Evolutionary conservation across 2,797 vertebrate species (phyloP).

Genomic region (Tapera naevia): DNA sequence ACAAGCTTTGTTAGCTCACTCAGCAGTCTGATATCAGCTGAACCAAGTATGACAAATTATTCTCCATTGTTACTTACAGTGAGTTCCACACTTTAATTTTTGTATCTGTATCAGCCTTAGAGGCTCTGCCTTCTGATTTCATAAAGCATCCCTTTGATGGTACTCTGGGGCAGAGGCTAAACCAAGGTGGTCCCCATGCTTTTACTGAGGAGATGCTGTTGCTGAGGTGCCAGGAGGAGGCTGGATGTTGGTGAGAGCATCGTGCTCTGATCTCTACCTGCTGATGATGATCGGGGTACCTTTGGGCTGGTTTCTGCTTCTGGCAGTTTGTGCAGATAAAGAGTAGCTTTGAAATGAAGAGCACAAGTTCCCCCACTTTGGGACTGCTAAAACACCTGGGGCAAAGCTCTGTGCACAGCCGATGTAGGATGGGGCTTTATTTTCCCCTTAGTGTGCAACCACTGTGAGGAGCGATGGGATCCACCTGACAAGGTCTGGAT

Average conservation of each 20-base stretch:
- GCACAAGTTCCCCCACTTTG: fast-evolving
- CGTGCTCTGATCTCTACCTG: not conserved
- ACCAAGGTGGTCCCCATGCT: not conserved
- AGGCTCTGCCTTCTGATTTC: not conserved
- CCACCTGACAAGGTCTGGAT: fast-evolving
- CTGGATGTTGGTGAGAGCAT: not conserved
- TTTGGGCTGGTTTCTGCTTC: not conserved
- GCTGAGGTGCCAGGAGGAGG: not conserved
- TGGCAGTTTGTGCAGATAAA: not conserved
- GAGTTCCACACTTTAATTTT: not conserved
- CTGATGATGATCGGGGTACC: not conserved
- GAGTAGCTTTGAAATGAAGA: not conserved
- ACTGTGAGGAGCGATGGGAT: fast-evolving
- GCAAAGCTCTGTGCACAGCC: too few relatives aligned
- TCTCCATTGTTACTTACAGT: not conserved
- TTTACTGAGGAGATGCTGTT: not conserved
- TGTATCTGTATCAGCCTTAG: not conserved
- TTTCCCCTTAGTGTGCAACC: not conserved
- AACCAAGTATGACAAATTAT: not conserved
- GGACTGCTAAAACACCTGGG: not conserved
- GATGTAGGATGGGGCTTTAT: not conserved
- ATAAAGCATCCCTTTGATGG: not conserved
- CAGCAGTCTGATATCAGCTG: not conserved
- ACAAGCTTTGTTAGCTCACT: not conserved
- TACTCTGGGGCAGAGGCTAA: not conserved